Conservation (phyloP, 1,140 invertebrate genomes). For the Aphidius gifuensis region DNA sequence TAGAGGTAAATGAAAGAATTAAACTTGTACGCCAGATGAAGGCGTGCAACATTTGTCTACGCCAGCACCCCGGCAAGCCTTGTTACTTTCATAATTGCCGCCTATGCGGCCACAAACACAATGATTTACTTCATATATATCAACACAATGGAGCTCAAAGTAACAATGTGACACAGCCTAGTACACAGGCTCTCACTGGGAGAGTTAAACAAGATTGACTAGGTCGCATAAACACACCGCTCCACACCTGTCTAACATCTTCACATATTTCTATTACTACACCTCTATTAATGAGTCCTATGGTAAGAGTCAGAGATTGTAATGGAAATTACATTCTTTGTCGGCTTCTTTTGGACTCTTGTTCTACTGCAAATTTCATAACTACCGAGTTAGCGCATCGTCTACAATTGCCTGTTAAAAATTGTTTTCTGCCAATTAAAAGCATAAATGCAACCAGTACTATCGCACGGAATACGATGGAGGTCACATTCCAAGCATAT, state of each 20-base stretch:
- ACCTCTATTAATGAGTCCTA: constrained; percentile 12
- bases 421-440: constrained; percentile 10
- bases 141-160: too few relatives aligned
- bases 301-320: constrained; percentile 13
- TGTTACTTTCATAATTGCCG: too few relatives aligned
- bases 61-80: too few relatives aligned
- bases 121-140: too few relatives aligned
- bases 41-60: too few relatives aligned
- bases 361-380: constrained; percentile 21
- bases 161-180: neutral
- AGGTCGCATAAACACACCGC: neutral
- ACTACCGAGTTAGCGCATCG: constrained; percentile 5
- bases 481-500: constrained; percentile 6
- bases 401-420: neutral
- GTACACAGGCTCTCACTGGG: neutral
- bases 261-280: neutral
- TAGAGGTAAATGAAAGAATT: too few relatives aligned
- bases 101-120: too few relatives aligned
- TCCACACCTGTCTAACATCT: too few relatives aligned
- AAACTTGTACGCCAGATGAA: too few relatives aligned
- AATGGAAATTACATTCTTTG: constrained; percentile 15
- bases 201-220: neutral
- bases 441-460: constrained; percentile 10
- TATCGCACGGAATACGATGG: constrained; percentile 5
- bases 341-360: constrained; percentile 14